These are phyloP conservation scores for Euschistus heros DNA, from an alignment of 1,140 invertebrate genomes.

Conservation along the genomic window DNA sequence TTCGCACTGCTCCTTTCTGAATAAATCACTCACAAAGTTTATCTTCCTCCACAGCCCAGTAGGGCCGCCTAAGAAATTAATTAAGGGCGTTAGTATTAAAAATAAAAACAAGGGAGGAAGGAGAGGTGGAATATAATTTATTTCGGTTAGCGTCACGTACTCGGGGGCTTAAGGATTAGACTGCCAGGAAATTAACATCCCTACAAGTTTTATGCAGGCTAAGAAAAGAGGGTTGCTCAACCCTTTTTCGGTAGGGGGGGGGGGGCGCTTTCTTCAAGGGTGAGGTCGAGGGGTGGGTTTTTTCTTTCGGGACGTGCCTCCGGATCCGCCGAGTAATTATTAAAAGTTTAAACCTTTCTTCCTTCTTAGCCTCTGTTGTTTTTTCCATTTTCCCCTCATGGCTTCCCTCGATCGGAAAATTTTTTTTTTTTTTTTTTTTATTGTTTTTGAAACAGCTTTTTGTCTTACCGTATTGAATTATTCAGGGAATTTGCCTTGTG, in stretches of 20 bases:
- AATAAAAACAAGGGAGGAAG: neutral
- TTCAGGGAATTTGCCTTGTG: too few relatives aligned
- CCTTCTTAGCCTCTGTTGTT: too few relatives aligned
- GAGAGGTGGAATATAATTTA: slow-evolving; percentile 8
- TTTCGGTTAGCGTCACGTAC: slow-evolving; percentile 10
- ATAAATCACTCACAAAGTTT: too few relatives aligned
- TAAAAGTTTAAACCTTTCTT: slow-evolving; percentile 14
- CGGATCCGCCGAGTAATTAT: slow-evolving; percentile 7
- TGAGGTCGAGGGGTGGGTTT: neutral
- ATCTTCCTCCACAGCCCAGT: too few relatives aligned
- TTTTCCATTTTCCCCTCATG: too few relatives aligned
- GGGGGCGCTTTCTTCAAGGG: neutral
- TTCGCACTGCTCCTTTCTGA: too few relatives aligned
- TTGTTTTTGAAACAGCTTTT: too few relatives aligned
- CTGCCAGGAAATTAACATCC: slow-evolving; percentile 13
- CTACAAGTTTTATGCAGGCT: slow-evolving; percentile 14
- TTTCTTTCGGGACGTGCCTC: slow-evolving; percentile 2
- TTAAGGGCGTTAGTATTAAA: too few relatives aligned
- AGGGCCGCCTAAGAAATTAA: too few relatives aligned
- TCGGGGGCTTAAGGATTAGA: slow-evolving; percentile 2
- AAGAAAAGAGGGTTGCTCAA: neutral
- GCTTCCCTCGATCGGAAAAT: too few relatives aligned
- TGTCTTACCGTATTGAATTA: too few relatives aligned
- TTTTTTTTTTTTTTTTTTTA: too few relatives aligned
- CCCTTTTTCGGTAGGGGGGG: neutral